Evolutionary conservation across 2,113 vertebrate species (phyloP).

Genomic region (Mirza zaza): DNA sequence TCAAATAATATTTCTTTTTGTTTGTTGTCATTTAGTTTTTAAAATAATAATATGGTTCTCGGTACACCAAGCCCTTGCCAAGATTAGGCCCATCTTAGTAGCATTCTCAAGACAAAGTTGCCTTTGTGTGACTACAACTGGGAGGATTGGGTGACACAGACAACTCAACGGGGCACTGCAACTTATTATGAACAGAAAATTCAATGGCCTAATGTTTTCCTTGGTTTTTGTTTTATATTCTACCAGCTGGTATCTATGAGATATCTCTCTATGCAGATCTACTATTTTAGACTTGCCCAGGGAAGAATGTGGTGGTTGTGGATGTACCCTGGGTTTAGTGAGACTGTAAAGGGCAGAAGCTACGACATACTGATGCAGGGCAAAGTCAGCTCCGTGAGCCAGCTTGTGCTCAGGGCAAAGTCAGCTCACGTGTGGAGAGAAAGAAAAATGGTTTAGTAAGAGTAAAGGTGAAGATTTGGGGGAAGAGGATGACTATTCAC

Average conservation of each 20-base stretch:
- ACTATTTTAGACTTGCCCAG: conserved; percentile 55
- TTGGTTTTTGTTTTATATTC: conserved; percentile 4
- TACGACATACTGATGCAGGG: not conserved
- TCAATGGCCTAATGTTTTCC: conserved; percentile 52
- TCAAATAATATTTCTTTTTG: conserved; percentile 81
- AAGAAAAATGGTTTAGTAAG: not conserved
- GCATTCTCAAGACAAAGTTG: conserved; percentile 88
- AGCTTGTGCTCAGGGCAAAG: not conserved
- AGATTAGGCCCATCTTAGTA: conserved; percentile 83
- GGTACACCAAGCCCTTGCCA: conserved; percentile 84
- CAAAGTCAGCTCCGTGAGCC: not conserved
- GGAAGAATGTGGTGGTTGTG: not conserved
- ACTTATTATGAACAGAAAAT: conserved; percentile 73
- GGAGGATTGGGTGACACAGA: conserved; percentile 83
- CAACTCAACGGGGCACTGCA: conserved; percentile 76
- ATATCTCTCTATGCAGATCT: conserved; percentile 25
- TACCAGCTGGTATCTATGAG: conserved; percentile 51
- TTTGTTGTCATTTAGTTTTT: conserved; percentile 66
- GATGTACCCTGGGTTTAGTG: not conserved
- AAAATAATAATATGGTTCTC: conserved; percentile 80
- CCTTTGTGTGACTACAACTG: conserved; percentile 85
- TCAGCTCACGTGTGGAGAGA: not conserved
- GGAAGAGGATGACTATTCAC: not conserved
- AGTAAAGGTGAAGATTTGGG: not conserved
- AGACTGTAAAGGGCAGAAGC: not conserved